Conservation (phyloP, 2,888 invertebrate species). For the Auanema freiburgensis region DNA sequence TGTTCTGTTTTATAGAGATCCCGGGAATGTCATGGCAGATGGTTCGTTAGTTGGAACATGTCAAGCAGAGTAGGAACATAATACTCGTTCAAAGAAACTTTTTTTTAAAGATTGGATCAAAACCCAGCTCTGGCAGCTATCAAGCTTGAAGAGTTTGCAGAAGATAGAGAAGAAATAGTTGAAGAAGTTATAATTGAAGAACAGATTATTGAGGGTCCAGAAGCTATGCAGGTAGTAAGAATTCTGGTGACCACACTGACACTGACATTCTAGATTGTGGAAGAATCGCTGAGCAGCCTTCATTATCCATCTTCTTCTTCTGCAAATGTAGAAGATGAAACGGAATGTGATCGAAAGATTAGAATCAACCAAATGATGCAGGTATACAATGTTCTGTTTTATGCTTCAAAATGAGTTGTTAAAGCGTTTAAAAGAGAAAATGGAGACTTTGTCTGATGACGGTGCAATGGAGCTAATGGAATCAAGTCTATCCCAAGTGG, state of each 20-base stretch:
- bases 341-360: slow-evolving; percentile 7
- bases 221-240: background rate
- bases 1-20: slow-evolving; percentile 6
- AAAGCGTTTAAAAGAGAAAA: slow-evolving; percentile 8
- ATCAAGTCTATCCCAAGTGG: slow-evolving; percentile 14
- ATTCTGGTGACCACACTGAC: slow-evolving; percentile 4
- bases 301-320: slow-evolving; percentile 2
- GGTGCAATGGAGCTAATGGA: slow-evolving; percentile 10
- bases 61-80: background rate
- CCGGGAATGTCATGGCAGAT: slow-evolving; percentile 12
- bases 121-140: background rate
- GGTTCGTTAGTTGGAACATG: slow-evolving; percentile 5
- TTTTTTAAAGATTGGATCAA: background rate
- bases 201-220: slow-evolving; percentile 4
- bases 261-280: background rate
- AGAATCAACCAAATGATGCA: slow-evolving; percentile 7
- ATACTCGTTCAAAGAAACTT: background rate
- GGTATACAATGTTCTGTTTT: slow-evolving; percentile 6
- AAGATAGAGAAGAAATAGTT: background rate
- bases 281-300: background rate
- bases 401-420: background rate
- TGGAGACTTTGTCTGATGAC: slow-evolving; percentile 1
- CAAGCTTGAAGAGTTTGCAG: background rate
- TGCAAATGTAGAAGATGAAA: slow-evolving; percentile 3
- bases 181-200: slow-evolving; percentile 7